These are phyloP conservation scores for Philotrypesis tridentata DNA, from an alignment of 1,140 invertebrate genomes.

Conservation along the genomic window DNA sequence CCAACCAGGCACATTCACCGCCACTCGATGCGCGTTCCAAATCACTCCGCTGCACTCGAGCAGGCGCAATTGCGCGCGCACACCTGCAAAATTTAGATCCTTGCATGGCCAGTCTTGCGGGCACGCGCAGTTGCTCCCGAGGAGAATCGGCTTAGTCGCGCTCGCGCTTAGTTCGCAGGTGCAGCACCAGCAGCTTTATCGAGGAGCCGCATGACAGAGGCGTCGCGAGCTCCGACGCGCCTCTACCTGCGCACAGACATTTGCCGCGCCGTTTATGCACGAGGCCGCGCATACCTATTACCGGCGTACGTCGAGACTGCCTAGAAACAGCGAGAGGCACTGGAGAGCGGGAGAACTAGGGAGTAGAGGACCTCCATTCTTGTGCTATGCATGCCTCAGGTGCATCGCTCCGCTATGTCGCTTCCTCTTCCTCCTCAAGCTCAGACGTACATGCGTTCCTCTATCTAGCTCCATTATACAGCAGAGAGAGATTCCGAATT, in stretches of 20 bases:
- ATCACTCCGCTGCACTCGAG: background rate
- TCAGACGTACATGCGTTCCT: background rate
- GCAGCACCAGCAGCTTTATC: background rate
- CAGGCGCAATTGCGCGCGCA: background rate
- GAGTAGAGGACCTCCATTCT: slow-evolving; percentile 11
- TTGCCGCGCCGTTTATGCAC: background rate
- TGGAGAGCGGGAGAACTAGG: background rate
- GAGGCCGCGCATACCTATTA: slow-evolving; percentile 23
- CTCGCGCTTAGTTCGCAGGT: background rate
- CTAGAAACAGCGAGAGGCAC: background rate
- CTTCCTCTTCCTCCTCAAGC: background rate
- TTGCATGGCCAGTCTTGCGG: background rate
- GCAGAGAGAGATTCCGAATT: slow-evolving; percentile 42
- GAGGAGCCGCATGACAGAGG: background rate
- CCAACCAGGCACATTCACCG: background rate
- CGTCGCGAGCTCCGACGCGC: background rate
- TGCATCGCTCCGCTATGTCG: slow-evolving; percentile 40
- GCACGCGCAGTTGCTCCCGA: background rate
- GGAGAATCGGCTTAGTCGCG: background rate
- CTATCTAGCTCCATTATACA: slow-evolving; percentile 18
- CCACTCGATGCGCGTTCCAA: background rate
- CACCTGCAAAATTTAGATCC: background rate
- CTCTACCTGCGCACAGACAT: background rate
- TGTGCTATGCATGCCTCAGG: slow-evolving; percentile 4
- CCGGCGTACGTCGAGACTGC: background rate